These are phyloP conservation scores for Nymphalis c-album DNA, from an alignment of 2,888 invertebrate species.

Conservation along the genomic window DNA sequence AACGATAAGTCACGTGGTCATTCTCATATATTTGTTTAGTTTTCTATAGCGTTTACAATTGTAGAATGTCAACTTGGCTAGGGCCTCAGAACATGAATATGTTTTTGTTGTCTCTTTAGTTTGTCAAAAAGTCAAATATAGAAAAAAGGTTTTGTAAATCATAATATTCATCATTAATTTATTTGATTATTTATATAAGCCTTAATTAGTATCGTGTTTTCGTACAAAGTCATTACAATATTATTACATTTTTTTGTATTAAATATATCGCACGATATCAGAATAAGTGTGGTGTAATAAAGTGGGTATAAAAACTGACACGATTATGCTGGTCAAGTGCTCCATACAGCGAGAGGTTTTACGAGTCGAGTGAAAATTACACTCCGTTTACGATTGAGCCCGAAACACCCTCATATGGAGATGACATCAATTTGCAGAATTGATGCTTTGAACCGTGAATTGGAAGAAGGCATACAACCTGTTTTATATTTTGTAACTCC, in stretches of 20 bases:
- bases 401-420: constrained; percentile 42
- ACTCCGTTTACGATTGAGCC: constrained; percentile 42
- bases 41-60: too few species aligned
- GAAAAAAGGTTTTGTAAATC: too few species aligned
- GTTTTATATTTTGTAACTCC: neutral
- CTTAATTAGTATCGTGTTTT: too few species aligned
- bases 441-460: neutral
- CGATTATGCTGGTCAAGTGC: constrained; percentile 45
- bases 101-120: too few species aligned
- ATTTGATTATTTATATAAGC: too few species aligned
- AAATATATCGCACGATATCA: constrained; percentile 24
- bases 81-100: too few species aligned
- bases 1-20: too few species aligned
- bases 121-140: too few species aligned
- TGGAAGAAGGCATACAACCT: neutral
- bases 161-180: too few species aligned
- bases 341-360: constrained; percentile 37
- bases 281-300: constrained; percentile 39
- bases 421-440: constrained; percentile 47
- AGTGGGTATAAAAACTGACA: constrained; percentile 44
- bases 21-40: too few species aligned
- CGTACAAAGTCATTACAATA: too few species aligned
- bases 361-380: constrained; percentile 46
- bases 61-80: too few species aligned
- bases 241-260: neutral